These are phyloP conservation scores for Spisula solida DNA, from an alignment of 2,888 invertebrate species.

Conservation along the genomic window DNA sequence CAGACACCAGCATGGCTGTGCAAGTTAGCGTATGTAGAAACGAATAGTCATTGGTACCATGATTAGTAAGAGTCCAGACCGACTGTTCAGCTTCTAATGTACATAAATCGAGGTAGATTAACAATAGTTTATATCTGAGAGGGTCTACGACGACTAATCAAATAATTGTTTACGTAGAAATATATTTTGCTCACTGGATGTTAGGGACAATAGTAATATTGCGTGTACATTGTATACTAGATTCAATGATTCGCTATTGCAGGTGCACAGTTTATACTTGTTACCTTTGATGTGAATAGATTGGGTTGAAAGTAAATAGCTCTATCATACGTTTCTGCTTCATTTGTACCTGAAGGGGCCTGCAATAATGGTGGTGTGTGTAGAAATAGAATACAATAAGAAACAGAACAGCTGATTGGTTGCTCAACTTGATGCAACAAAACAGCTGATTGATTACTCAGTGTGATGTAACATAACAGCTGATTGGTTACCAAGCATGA, in stretches of 20 bases:
- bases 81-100: too few relatives aligned
- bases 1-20: too few relatives aligned
- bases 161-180: not conserved
- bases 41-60: too few relatives aligned
- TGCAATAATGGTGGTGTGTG: slow-evolving; percentile 34
- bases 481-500: not conserved
- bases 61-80: too few relatives aligned
- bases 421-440: too few relatives aligned
- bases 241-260: not conserved
- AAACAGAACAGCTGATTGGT: not conserved
- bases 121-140: too few relatives aligned
- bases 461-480: not conserved
- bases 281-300: slow-evolving; percentile 68
- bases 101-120: too few relatives aligned
- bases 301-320: slow-evolving; percentile 66
- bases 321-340: slow-evolving; percentile 49
- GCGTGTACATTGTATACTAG: not conserved
- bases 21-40: too few relatives aligned
- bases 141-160: too few relatives aligned
- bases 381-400: not conserved
- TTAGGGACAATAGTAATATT: not conserved
- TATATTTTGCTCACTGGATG: not conserved
- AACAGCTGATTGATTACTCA: not conserved
- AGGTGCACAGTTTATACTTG: slow-evolving; percentile 4
- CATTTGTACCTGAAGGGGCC: slow-evolving; percentile 54